Evolutionary conservation across 92 coral and sea anemone species (phyloP), one percentile per base, ranked within the genome.

Genomic region (Chrysogorgia sp.): DNA sequence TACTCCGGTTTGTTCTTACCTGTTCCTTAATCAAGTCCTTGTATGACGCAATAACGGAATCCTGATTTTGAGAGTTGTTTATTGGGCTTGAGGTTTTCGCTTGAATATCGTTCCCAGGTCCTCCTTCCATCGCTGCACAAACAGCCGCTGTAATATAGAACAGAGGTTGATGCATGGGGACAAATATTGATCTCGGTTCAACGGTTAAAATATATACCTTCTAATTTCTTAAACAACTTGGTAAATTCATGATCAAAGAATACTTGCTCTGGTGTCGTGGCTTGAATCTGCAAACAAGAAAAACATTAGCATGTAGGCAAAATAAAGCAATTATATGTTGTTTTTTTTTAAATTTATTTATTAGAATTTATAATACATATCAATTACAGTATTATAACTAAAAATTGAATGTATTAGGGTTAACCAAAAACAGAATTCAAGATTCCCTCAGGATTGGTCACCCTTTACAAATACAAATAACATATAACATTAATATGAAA

Each of bases 201-300:
- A 28, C 12, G 12, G 29, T 2, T 26, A 58, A 58, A 14, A 1
- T 58, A 14, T n/a, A n/a, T 41, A 91, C 98, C 98, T 76, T 94
- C 98, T 63, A 94, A 63, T 75, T 94, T 94, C 82, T 94, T 94
- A 53, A 91, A 92, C 26, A 94, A 90, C 67, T 91, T 94, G 49
- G 98, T 94, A 45, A 94, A 94, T 34, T 94, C 98, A 40, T 94
- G 98, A 58, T 94, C 98, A 71, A 94, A 92, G n/a, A 89, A 81
- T 47, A 92, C 92, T 37, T 83, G 90, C 15, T 90, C 72, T 2
- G 88, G 71, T 0, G 96, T 86, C 47, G 84, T 89, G 30, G 86
- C 92, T 50, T 91, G 88, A 20, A 94, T 91, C 98, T 94, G 74
- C 48, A 23, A 61, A 19, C 19, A 34, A 47, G 6, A 24, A 26